Percentiles rank a stretch among this genome's conserved stretches.
Evolutionary conservation across 2,113 vertebrate genomes (phyloP).

Genomic region (Corvus moneduloides): DNA sequence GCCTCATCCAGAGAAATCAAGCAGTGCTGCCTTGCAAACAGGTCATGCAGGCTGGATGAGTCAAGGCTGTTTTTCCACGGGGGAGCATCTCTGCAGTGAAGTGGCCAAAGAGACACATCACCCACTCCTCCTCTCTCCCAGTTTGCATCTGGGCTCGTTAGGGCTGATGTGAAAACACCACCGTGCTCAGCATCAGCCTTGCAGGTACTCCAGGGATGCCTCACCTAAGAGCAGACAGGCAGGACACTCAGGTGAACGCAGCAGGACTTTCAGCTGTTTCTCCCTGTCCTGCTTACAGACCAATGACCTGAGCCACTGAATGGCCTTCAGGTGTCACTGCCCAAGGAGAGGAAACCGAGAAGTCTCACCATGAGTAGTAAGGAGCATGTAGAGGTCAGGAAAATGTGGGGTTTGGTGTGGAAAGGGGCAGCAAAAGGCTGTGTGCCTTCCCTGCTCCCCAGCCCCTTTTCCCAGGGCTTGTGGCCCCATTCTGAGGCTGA

Average conservation of each 20-base stretch:
- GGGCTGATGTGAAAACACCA: not conserved
- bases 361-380: rapidly evolving
- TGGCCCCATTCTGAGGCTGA: not conserved
- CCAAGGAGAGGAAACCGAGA: too few relatives aligned
- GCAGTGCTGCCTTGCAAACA: not conserved
- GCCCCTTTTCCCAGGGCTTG: not conserved
- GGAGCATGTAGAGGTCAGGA: rapidly evolving
- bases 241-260: not conserved
- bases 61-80: rapidly evolving
- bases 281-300: not conserved
- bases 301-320: not conserved
- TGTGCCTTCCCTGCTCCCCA: not conserved
- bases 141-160: not conserved
- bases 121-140: not conserved
- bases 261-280: not conserved
- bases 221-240: rapidly evolving
- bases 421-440: not conserved
- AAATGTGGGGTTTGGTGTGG: not conserved
- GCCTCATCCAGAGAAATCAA: not conserved
- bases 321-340: not conserved
- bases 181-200: not conserved
- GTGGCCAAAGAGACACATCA: not conserved
- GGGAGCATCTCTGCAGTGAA: not conserved
- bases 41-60: not conserved
- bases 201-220: not conserved